Evolutionary conservation across 2,888 invertebrate genomes (phyloP).

Genomic region (Notodonta ziczac): DNA sequence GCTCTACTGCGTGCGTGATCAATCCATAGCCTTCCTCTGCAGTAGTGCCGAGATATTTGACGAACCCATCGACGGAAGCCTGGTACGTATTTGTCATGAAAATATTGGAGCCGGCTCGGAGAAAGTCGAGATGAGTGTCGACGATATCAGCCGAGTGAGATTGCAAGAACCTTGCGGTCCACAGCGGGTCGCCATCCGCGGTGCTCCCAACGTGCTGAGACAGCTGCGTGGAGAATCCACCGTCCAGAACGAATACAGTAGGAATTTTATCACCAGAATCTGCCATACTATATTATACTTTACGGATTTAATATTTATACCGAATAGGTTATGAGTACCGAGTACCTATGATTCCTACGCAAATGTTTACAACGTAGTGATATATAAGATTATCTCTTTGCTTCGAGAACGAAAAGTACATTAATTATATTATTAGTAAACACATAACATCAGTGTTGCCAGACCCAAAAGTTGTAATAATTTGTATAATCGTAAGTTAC

Average conservation of each 20-base stretch:
- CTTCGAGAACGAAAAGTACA: no score
- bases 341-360: no score
- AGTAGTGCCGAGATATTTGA: conserved; percentile 88
- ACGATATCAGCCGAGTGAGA: conserved; percentile 91
- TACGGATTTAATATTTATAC: no score
- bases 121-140: conserved; percentile 91
- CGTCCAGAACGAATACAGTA: conserved; percentile 82
- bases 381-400: no score
- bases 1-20: conserved; percentile 88
- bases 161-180: conserved; percentile 92
- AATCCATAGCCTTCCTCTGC: conserved; percentile 87
- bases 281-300: conserved; percentile 6
- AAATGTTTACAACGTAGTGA: no score
- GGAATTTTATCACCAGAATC: conserved; percentile 25
- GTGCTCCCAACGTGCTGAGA: conserved; percentile 87
- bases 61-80: conserved; percentile 90
- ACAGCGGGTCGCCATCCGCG: conserved; percentile 93
- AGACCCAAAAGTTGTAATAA: no score
- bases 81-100: conserved; percentile 96
- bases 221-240: conserved; percentile 93
- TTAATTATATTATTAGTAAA: no score
- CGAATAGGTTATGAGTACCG: no score
- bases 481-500: no score
- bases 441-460: no score
- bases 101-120: conserved; percentile 93